A percentile compares a stretch with the other conserved stretches of the same genome.
phyloP scores from a whole-genome alignment of 2,888 invertebrate genomes.

The Himalopsyche kuldschensis region DNA sequence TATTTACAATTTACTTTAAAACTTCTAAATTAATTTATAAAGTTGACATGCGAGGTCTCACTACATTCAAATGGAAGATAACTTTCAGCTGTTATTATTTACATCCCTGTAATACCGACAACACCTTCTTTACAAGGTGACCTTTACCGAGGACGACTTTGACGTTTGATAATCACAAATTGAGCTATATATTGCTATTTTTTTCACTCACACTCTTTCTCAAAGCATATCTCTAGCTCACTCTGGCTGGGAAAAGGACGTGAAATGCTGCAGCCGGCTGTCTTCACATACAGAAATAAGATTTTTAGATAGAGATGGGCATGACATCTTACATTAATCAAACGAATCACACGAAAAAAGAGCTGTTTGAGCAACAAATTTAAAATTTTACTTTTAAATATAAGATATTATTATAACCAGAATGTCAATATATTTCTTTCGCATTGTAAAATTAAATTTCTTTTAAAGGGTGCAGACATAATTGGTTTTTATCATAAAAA shows the following conservation, averaged over 20 bases:
- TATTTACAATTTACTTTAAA: too few species aligned
- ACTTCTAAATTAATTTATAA: too few species aligned
- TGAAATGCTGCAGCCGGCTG: background rate
- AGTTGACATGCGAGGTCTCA: too few species aligned
- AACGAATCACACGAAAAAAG: too few species aligned
- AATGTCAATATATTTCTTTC: too few species aligned
- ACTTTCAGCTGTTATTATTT: background rate
- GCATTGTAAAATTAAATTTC: too few species aligned
- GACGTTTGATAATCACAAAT: constrained; percentile 26
- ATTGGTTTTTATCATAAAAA: too few species aligned
- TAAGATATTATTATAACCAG: too few species aligned
- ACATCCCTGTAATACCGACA: background rate
- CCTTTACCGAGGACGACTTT: constrained; percentile 20
- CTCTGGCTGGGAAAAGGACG: background rate
- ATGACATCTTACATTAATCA: background rate
- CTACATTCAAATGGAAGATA: background rate
- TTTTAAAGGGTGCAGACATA: too few species aligned
- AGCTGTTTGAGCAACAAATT: too few species aligned
- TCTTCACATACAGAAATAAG: background rate
- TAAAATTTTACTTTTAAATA: too few species aligned
- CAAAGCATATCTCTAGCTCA: background rate
- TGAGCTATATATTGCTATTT: background rate
- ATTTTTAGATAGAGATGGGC: background rate
- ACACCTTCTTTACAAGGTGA: constrained; percentile 14
- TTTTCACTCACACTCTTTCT: background rate